Conservation (phyloP, 2,797 vertebrate genomes). For the Apogon talboti region DNA sequence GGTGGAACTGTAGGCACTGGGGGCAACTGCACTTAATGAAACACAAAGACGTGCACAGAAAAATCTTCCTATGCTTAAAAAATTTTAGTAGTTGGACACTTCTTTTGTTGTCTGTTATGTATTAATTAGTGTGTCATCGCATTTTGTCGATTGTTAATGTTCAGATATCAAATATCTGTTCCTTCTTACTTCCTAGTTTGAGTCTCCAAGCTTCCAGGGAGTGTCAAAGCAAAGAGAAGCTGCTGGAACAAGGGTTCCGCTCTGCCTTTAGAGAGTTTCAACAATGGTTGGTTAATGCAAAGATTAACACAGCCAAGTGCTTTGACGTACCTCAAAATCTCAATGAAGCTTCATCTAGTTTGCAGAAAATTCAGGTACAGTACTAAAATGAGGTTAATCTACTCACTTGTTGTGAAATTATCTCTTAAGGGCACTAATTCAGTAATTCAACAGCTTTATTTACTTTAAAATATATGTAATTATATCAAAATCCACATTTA, state of each 20-base stretch:
- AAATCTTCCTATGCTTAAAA: too few relatives aligned
- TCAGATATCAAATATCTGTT: background rate
- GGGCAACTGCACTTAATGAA: too few relatives aligned
- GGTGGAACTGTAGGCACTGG: too few relatives aligned
- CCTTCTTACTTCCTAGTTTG: conserved; percentile 79
- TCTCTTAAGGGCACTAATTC: too few relatives aligned
- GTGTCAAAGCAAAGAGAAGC: conserved; percentile 94
- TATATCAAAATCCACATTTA: too few relatives aligned
- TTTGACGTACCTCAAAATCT: conserved; percentile 93
- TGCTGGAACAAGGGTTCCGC: conserved; percentile 92
- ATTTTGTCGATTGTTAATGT: too few relatives aligned
- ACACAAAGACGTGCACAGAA: too few relatives aligned
- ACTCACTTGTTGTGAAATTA: background rate
- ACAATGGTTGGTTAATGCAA: conserved; percentile 94
- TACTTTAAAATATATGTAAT: too few relatives aligned
- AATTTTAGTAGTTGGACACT: too few relatives aligned
- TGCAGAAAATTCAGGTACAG: conserved; percentile 96
- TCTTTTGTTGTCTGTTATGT: too few relatives aligned
- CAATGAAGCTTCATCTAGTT: conserved; percentile 86
- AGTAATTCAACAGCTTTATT: too few relatives aligned
- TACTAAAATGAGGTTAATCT: background rate
- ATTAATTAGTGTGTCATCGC: too few relatives aligned
- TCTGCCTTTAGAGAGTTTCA: conserved; percentile 91
- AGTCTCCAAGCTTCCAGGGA: conserved; percentile 92
- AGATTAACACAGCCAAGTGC: conserved; percentile 93